Evolutionary conservation across 2,113 vertebrate genomes (phyloP), one percentile per base, ranked within the genome.

Genomic region (Semicossyphus pulcher): DNA sequence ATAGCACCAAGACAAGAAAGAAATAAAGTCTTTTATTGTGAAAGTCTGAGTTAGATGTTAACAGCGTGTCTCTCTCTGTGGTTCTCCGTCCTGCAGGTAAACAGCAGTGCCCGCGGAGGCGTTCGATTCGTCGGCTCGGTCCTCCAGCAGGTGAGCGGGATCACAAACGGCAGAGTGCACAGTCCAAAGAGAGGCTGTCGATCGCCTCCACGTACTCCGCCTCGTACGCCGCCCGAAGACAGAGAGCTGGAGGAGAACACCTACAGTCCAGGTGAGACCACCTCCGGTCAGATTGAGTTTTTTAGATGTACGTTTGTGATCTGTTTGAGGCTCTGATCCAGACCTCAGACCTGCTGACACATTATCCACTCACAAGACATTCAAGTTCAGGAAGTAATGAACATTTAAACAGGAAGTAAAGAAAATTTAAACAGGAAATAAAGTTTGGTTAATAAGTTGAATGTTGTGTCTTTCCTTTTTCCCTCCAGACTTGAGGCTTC

Each of bases 41-140:
- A 25, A 15, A 4, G 2, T 48, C n/a, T 34, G 6, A 44, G 28
- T 28, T 31, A 1, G 14, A 67, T 10, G 42, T 25, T 26, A 4
- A n/a, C 47, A 7, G 20, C 10, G 14, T 41, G 23, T 37, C 47
- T 25, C 37, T 12, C 18, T 12, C 18, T n/a, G n/a, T n/a, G n/a
- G n/a, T n/a, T n/a, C 29, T 12, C 18, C 21, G 18, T 49, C 29
- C 7, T 8, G 2, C 88, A 98, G 97, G 94, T 98, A 80, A 98
- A 98, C 29, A 94, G 92, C 80, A 94, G 93, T 58, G 95, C 95
- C 18, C 94, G 93, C 18, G 95, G 92, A 75, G 96, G 96, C 14
- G 95, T 95, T 93, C 94, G 93, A 47, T 98, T 99, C 72, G 93
- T 99, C 34, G 96, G 96, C 47, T 97, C 97, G 11, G 68, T 98